Evolutionary conservation across 2,113 vertebrate species (phyloP), one percentile per base, ranked within the genome.

Genomic region (Cinclus cinclus): DNA sequence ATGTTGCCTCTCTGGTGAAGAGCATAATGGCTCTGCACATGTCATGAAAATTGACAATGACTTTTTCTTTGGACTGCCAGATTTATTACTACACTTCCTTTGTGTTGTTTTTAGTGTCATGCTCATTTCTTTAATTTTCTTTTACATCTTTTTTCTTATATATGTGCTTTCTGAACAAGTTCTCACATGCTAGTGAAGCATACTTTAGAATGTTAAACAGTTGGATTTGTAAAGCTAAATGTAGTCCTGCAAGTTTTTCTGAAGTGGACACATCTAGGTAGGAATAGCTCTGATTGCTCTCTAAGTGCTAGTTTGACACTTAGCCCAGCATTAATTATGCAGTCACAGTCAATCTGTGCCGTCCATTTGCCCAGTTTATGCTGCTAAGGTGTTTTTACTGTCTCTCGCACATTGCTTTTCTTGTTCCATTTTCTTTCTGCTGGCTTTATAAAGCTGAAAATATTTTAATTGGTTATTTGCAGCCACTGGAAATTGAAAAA

Each of bases 401-500:
- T 55, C 33, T 35, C 28, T 70, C 74, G n/a, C 17, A 42, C 17
- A 4, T 86, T 53, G 59, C 15, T 88, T 88, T 88, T 63, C 47
- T 70, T 84, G 21, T 47, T 92, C 28, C 13, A 0, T 69, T 79
- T 86, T 55, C 13, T 74, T 65, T 90, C 53, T 85, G 5, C 37
- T 83, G 44, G n/a, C 46, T 91, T 65, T 90, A 39, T 82, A 49
- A 88, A 83, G 46, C 46, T 87, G 71, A 81, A 86, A 88, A 83
- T 90, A 76, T 53, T 80, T 87, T 87, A 87, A 74, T 84, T 89
- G 47, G 21, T 68, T 91, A 68, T 87, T 89, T 77, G 44, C 74
- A 95, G n/a, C 22, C 30, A 55, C 17, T 70, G 56, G 44, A 89
- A 67, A 64, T 74, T 87, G 47, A 87, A 89, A 91, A 87, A 87